These are phyloP conservation scores for Bos javanicus DNA, from an alignment of 2,113 vertebrate genomes.

Conservation along the genomic window DNA sequence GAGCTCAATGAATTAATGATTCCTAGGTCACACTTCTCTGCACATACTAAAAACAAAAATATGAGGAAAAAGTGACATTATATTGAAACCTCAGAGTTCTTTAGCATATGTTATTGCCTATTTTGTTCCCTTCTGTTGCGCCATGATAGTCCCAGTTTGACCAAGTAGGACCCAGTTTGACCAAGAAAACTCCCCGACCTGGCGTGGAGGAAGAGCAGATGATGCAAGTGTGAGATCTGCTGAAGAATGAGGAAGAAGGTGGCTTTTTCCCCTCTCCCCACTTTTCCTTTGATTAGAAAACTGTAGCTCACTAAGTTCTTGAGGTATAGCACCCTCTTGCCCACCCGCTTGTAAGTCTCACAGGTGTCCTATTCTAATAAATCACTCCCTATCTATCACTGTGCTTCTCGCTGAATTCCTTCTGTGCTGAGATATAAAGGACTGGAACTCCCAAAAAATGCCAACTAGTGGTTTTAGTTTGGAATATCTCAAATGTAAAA, in stretches of 20 bases:
- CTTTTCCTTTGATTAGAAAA: not conserved
- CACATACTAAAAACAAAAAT: not conserved
- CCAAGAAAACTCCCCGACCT: not conserved
- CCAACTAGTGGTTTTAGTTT: not conserved
- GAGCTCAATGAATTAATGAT: not conserved
- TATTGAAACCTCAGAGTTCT: not conserved
- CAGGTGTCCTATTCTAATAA: not conserved
- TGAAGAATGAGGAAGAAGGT: not conserved
- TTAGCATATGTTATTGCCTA: not conserved
- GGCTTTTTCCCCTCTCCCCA: not conserved
- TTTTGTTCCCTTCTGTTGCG: not conserved
- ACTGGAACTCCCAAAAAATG: not conserved
- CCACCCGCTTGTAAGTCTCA: rapidly evolving
- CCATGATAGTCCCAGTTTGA: not conserved
- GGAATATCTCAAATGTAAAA: not conserved
- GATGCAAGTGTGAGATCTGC: not conserved
- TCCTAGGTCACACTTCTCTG: not conserved
- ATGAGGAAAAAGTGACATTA: not conserved
- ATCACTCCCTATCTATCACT: not conserved
- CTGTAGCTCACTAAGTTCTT: not conserved
- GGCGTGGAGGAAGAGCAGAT: not conserved
- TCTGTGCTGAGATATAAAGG: not conserved
- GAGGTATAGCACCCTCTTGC: not conserved
- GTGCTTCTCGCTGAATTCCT: not conserved
- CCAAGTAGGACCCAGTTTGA: not conserved